Percentiles rank a stretch among this genome's conserved stretches.
Conservation (phyloP, 2,888 invertebrate species). For the Encarsia formosa region DNA sequence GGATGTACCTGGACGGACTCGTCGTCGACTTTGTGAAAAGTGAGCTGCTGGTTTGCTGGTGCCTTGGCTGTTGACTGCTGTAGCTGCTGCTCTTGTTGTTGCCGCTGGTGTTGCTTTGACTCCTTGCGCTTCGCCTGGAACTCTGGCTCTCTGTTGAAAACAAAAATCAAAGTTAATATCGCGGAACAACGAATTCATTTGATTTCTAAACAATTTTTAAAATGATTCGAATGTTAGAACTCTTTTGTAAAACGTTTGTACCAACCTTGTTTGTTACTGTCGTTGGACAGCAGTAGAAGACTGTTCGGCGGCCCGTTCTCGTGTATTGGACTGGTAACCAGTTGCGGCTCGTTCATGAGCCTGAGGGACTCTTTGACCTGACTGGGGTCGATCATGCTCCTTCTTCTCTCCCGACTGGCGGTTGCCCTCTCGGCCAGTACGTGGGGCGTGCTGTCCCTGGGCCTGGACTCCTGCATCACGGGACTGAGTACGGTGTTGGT, state of each 20-base stretch:
- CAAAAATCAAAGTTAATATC: too few species aligned
- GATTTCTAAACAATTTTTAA: too few species aligned
- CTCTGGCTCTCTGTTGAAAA: not conserved
- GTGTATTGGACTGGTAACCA: constrained; percentile 26
- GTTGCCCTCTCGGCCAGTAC: constrained; percentile 46
- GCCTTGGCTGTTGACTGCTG: not conserved
- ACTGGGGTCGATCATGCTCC: constrained; percentile 52
- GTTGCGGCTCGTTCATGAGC: constrained; percentile 27
- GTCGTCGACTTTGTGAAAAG: constrained; percentile 29
- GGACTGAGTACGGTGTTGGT: constrained; percentile 49
- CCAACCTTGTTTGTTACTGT: too few species aligned
- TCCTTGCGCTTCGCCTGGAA: not conserved
- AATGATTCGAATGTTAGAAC: too few species aligned
- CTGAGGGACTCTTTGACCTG: constrained; percentile 40
- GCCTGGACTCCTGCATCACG: constrained; percentile 49
- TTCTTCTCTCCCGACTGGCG: constrained; percentile 47
- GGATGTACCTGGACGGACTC: constrained; percentile 41
- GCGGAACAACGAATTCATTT: too few species aligned
- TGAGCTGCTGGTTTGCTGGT: constrained; percentile 3
- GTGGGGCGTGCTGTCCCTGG: constrained; percentile 40
- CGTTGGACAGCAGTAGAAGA: too few species aligned
- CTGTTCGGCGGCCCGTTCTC: too few species aligned
- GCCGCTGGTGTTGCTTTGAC: not conserved
- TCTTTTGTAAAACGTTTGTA: too few species aligned
- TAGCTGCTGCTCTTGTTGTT: not conserved